phyloP scores from a whole-genome alignment of 2,113 vertebrate species.

The Paralichthys olivaceus region DNA sequence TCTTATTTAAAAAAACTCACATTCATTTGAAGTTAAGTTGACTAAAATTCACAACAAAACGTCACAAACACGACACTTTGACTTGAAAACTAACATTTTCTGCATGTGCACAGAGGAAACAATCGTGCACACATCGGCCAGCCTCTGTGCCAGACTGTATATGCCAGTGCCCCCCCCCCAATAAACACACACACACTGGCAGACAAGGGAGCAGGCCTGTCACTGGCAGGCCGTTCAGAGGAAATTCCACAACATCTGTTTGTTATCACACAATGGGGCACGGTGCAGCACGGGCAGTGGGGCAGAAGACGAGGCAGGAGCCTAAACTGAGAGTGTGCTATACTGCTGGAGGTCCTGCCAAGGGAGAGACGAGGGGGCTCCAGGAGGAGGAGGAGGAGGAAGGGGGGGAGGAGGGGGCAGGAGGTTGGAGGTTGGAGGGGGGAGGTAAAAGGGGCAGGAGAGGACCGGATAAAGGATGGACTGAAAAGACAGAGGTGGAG shows the following conservation, averaged over 20 bases:
- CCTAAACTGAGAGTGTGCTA: slow-evolving; percentile 44
- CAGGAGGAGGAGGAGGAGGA: slow-evolving; percentile 21
- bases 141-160: slow-evolving; percentile 76
- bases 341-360: slow-evolving; percentile 66
- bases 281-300: slow-evolving; percentile 45
- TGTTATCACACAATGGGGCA: slow-evolving; percentile 88
- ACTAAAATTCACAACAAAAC: background rate
- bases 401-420: background rate
- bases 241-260: slow-evolving; percentile 97
- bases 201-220: slow-evolving; percentile 81
- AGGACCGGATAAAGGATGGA: background rate
- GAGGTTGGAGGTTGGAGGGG: slow-evolving; percentile 6
- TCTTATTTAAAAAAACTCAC: background rate
- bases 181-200: slow-evolving; percentile 59
- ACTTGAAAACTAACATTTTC: slow-evolving; percentile 11
- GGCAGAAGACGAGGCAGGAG: slow-evolving; percentile 65
- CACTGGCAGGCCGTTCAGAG: slow-evolving; percentile 87
- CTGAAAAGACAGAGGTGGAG: slow-evolving; percentile 47
- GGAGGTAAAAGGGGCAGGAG: background rate
- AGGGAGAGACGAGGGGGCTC: slow-evolving; percentile 46
- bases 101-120: slow-evolving; percentile 46
- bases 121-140: slow-evolving; percentile 46
- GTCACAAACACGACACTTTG: background rate
- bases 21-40: slow-evolving; percentile 16
- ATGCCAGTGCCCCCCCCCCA: slow-evolving; percentile 55